phyloP scores from a whole-genome alignment of 2,888 invertebrate genomes.

The Rhimphoctona megacephalus region DNA sequence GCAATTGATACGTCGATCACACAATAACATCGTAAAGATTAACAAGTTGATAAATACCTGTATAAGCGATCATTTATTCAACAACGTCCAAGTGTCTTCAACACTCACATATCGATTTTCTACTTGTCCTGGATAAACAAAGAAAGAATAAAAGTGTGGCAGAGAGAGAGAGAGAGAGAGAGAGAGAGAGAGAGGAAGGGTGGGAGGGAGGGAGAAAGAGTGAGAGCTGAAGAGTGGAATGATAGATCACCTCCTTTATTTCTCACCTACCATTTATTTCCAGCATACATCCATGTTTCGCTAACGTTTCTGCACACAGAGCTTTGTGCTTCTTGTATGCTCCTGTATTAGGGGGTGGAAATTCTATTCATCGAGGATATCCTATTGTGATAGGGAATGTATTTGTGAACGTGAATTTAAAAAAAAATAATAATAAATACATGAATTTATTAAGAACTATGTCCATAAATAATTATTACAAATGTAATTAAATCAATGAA shows the following conservation, averaged over 20 bases:
- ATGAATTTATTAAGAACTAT: not conserved
- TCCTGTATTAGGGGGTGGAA: not conserved
- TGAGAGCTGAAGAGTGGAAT: constrained; percentile 11
- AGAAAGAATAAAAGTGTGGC: not conserved
- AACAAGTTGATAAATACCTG: not conserved
- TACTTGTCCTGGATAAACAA: constrained; percentile 9
- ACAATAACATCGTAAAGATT: not conserved
- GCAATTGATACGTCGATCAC: not conserved
- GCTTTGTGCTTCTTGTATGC: constrained; percentile 33
- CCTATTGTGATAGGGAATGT: constrained; percentile 41
- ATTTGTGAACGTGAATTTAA: constrained; percentile 1
- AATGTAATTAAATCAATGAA: not conserved
- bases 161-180: no score
- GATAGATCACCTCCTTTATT: constrained; percentile 42
- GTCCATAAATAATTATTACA: not conserved
- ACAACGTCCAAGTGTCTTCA: constrained; percentile 15
- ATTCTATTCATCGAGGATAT: constrained; percentile 38
- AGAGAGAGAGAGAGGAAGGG: constrained; percentile 3
- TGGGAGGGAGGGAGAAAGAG: no score
- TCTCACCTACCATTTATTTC: constrained; percentile 25
- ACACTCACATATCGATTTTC: constrained; percentile 35
- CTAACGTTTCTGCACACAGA: constrained; percentile 8
- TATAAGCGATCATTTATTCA: constrained; percentile 23
- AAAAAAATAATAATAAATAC: not conserved
- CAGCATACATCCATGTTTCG: constrained; percentile 8